phyloP scores from a whole-genome alignment of 2,888 invertebrate genomes.

The Cosmopolites sordidus region DNA sequence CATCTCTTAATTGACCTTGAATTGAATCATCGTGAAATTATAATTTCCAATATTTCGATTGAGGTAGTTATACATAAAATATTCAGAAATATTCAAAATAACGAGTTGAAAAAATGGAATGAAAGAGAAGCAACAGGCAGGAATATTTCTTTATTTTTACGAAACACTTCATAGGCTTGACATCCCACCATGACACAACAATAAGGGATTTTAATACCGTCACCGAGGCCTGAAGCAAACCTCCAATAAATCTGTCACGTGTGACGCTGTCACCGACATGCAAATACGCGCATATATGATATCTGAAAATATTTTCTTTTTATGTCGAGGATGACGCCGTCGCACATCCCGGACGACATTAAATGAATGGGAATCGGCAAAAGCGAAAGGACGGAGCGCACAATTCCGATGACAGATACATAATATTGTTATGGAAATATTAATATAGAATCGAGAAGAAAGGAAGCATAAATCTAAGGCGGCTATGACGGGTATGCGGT shows the following conservation, averaged over 20 bases:
- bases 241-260: slow-evolving; percentile 49
- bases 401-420: slow-evolving; percentile 45
- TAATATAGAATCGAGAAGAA: slow-evolving; percentile 45
- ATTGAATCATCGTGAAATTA: no score
- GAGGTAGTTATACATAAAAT: no score
- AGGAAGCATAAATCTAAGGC: slow-evolving; percentile 44
- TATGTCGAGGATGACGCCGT: slow-evolving; percentile 27
- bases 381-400: slow-evolving; percentile 32
- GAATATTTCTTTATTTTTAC: not conserved
- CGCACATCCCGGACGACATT: slow-evolving; percentile 39
- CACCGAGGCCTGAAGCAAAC: slow-evolving; percentile 29
- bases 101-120: no score
- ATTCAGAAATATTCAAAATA: no score
- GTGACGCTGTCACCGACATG: slow-evolving; percentile 43
- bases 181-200: slow-evolving; percentile 36
- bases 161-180: slow-evolving; percentile 12
- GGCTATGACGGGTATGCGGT: slow-evolving; percentile 28
- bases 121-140: no score
- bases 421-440: slow-evolving; percentile 50
- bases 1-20: no score
- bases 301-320: slow-evolving; percentile 41
- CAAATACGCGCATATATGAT: slow-evolving; percentile 46
- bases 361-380: slow-evolving; percentile 42
- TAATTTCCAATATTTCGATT: no score
- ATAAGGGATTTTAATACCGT: slow-evolving; percentile 43